A percentile compares a stretch with the other conserved stretches of the same genome.
Conservation (phyloP, 2,888 invertebrate species). For the Tachystola acroxantha region DNA sequence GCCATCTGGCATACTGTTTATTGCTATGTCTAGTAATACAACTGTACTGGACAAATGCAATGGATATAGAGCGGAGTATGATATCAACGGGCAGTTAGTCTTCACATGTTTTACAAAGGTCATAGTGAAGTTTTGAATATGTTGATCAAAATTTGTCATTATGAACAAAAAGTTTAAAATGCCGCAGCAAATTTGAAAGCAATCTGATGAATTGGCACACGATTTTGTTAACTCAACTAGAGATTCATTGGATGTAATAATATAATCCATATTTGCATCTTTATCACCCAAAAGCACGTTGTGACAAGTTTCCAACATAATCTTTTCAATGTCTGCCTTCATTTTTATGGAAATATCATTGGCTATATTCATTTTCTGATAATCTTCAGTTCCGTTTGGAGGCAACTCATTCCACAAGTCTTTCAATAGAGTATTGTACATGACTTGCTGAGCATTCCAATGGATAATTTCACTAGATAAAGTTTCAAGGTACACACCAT, state of each 20-base stretch:
- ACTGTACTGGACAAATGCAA: conserved; percentile 33
- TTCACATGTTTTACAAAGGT: conserved; percentile 40
- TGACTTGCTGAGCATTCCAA: conserved; percentile 30
- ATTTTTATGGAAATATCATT: conserved; percentile 50
- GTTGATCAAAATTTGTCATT: conserved; percentile 38
- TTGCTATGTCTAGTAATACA: conserved; percentile 46
- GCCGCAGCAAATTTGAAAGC: conserved; percentile 53
- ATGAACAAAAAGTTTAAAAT: conserved; percentile 52
- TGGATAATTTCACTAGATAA: conserved; percentile 42
- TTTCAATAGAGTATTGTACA: conserved; percentile 33
- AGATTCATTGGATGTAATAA: conserved; percentile 23
- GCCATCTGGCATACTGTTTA: conserved; percentile 25
- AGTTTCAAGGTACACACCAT: conserved; percentile 21
- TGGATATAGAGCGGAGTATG: conserved; percentile 44
- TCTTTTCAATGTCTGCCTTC: conserved; percentile 48
- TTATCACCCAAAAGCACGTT: conserved; percentile 30
- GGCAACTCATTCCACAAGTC: conserved; percentile 34
- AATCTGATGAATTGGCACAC: conserved; percentile 41
- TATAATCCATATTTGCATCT: conserved; percentile 21
- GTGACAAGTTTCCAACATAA: conserved; percentile 32
- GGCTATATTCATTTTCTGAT: conserved; percentile 11
- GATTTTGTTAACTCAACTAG: conserved; percentile 32
- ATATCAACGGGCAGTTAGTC: conserved; percentile 18
- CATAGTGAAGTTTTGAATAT: conserved; percentile 37
- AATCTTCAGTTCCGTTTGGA: not conserved